Evolutionary conservation across 2,797 vertebrate genomes (phyloP), one percentile per base, ranked within the genome.

Genomic region (Tragelaphus eurycerus): DNA sequence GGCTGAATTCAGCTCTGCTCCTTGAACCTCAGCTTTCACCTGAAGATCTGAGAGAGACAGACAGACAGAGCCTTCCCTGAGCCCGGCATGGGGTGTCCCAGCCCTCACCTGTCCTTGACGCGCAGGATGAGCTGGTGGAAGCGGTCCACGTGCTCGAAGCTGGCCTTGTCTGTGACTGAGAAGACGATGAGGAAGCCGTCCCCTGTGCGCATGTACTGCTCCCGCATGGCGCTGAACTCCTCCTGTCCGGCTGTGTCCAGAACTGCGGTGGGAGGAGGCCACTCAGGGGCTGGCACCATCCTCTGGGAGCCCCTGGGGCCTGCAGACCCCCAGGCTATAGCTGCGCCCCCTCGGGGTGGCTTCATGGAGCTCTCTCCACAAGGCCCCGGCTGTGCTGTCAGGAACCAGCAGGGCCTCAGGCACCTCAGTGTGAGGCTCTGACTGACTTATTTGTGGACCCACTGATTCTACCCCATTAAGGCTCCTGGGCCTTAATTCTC

Each of bases 191-290:
- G 99, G 98, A 99, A 99, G 34, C 99, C 99, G 0, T 99, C 99
- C 64, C 99, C 99, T 0, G 99, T 99, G 98, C 99, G 99, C 99
- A 99, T 99, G 97, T 99, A 99, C 99, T 99, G 99, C 98, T 99
- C 99, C 98, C 99, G 98, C 99, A 99, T 99, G 12, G 99, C 99
- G 6, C 99, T 99, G 99, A 99, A 99, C 98, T 99, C 99, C 98
- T 99, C 99, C 97, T 99, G 99, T 21, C 99, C 99, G 0, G 99
- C 99, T 0, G 99, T 99, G 98, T 99, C 99, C 98, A 99, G 99
- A 97, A 99, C 99, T 99, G 98, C 11, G 71, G 82, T 48, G 46
- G 46, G 94, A 96, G 59, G 12, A 97, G 31, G 96, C 0, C 4
- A 25, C 29, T 93, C 82, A 96, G 85, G 34, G 55, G 67, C 60